Percentiles rank a stretch among this genome's conserved stretches.
phyloP scores from a whole-genome alignment of 2,113 vertebrate genomes.

The Centropus unirufus region DNA sequence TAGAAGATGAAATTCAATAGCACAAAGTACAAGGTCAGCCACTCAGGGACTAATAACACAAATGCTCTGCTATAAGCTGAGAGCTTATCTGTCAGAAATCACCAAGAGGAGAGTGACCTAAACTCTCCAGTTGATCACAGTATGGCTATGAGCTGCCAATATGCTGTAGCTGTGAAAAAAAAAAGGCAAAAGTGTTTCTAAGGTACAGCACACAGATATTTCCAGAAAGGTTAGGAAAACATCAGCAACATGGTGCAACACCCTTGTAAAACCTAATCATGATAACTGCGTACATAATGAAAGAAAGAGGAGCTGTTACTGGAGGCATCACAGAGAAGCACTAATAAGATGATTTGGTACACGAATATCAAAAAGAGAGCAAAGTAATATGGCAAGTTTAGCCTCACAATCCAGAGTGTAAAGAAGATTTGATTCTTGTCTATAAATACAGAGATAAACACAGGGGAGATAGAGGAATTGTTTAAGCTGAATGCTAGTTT shows the following conservation, averaged over 20 bases:
- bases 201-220: not conserved
- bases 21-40: slow-evolving; percentile 63
- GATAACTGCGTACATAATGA: not conserved
- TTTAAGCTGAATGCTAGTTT: not conserved
- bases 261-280: not conserved
- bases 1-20: slow-evolving; percentile 65
- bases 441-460: slow-evolving; percentile 5
- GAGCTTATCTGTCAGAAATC: slow-evolving; percentile 56
- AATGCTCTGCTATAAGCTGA: slow-evolving; percentile 45
- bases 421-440: not conserved
- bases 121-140: slow-evolving; percentile 51
- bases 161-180: not conserved
- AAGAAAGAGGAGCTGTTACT: not conserved
- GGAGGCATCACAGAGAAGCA: not conserved
- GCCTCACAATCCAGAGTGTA: not conserved
- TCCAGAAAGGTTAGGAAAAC: not conserved
- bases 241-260: not conserved
- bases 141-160: not conserved
- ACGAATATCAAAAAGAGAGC: slow-evolving; percentile 5
- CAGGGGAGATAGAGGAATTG: not conserved
- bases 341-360: not conserved
- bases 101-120: slow-evolving; percentile 42
- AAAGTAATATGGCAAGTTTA: not conserved
- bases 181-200: not conserved
- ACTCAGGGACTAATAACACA: slow-evolving; percentile 61